Base-by-base conservation (phyloP, 2,797 vertebrate species). In the Synaphobranchus kaupii region DNA sequence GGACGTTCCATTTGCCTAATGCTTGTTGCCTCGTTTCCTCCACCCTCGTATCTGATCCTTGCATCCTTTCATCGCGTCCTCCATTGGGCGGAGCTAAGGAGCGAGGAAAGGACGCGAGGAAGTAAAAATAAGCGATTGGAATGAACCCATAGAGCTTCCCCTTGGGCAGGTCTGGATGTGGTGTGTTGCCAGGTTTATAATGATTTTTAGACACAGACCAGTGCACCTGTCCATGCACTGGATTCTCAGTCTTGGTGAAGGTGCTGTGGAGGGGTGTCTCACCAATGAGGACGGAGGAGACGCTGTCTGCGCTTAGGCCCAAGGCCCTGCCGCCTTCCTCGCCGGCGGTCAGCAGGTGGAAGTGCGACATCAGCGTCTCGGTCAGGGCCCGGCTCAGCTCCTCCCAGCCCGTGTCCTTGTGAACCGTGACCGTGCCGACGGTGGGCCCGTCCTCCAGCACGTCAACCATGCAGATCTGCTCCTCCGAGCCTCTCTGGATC, bases 251-350 rank as follows among this genome's bases (percentile, higher is more conserved):
- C 80, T 82, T 8, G 50, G 9, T 25, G 47, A 28, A 13, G 9
- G 12, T n/a, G 47, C 44, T 7, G 47, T 31, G 12, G 28, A 31
- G 54, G 0, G 4, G 20, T 28, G 4, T n/a, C 89, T 93, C 96
- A 99, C 98, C 98, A 92, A 99, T 96, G 0, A 92, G 95, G 91
- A 97, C 89, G 87, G 96, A 97, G 89, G 94, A 91, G 58, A 99
- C 94, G 54, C 97, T 97, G 94, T 93, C 89, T 56, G 94, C 88
- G 31, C 93, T 87, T 56, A 99, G 97, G 90, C 97, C 97, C 10
- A 98, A 93, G 87, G 94, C 93, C 90, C 92, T 95, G 8, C 92
- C 91, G 91, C 90, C 76, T 10, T 94, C 94, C 96, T 95, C 93
- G 88, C 95, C 97, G 90, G 97, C 96, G 92, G 97, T 97, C 84